A percentile compares a stretch with the other conserved stretches of the same genome.
phyloP scores from a whole-genome alignment of 2,888 invertebrate genomes.

The Diaperis boleti region DNA sequence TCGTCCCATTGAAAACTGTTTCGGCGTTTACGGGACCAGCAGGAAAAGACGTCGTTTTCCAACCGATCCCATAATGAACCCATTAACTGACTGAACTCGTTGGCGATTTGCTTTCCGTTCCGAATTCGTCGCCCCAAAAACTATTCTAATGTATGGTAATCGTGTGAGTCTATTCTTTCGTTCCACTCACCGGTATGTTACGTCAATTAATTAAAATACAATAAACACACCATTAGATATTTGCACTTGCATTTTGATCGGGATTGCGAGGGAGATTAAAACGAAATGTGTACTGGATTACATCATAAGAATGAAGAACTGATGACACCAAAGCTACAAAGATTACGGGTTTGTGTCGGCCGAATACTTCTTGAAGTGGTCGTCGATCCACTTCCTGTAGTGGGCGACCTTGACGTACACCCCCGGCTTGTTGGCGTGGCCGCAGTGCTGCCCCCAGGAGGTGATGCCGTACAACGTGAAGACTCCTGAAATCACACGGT shows the following conservation, averaged over 20 bases:
- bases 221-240: background rate
- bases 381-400: constrained; percentile 77
- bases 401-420: constrained; percentile 77
- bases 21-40: too few species aligned
- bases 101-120: too few species aligned
- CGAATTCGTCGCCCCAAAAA: too few species aligned
- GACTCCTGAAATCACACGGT: constrained; percentile 69
- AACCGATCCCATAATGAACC: too few species aligned
- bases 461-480: constrained; percentile 79
- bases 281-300: background rate
- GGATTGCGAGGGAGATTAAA: background rate
- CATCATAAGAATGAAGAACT: too few species aligned
- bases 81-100: too few species aligned
- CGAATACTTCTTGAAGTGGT: constrained; percentile 65
- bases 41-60: too few species aligned
- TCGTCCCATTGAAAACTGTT: background rate
- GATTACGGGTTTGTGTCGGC: background rate
- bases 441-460: constrained; percentile 84
- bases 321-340: too few species aligned
- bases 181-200: background rate
- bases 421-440: constrained; percentile 79
- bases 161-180: too few species aligned
- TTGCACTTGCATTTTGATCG: background rate
- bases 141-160: too few species aligned
- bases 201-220: constrained; percentile 2